These are phyloP conservation scores for Gnatocerus cornutus DNA, from an alignment of 2,888 invertebrate species.

Conservation along the genomic window DNA sequence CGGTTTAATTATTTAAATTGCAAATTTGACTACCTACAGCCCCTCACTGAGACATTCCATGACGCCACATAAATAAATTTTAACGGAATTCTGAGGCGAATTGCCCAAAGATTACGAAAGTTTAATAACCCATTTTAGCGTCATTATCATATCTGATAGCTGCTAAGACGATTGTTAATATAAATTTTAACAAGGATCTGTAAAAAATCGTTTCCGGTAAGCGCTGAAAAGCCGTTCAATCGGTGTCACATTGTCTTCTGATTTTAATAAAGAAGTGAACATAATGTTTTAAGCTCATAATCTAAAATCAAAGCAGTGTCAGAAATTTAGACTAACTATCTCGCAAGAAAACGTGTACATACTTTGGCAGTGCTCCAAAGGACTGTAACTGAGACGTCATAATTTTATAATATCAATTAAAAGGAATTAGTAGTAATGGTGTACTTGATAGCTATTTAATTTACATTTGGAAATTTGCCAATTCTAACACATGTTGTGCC, in stretches of 20 bases:
- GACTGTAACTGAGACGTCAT: constrained; percentile 58
- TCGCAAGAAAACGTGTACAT: constrained; percentile 44
- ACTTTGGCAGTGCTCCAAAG: constrained; percentile 55
- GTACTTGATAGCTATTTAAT: constrained; percentile 53
- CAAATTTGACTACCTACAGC: constrained; percentile 56
- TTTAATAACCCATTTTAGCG: constrained; percentile 46
- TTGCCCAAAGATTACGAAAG: constrained; percentile 45
- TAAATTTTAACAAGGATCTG: constrained; percentile 22
- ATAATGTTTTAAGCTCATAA: constrained; percentile 20
- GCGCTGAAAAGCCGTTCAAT: not conserved
- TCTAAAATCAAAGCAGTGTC: constrained; percentile 28
- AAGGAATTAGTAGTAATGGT: constrained; percentile 53
- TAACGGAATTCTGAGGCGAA: constrained; percentile 42
- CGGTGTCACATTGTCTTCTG: no score
- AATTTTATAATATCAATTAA: constrained; percentile 56
- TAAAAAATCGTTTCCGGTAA: constrained; percentile 7
- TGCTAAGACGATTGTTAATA: constrained; percentile 24
- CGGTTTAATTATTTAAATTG: constrained; percentile 58
- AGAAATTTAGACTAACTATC: constrained; percentile 37
- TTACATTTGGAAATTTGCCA: constrained; percentile 54
- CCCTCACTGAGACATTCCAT: constrained; percentile 43
- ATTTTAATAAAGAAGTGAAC: constrained; percentile 1
- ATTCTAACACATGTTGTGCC: constrained; percentile 50
- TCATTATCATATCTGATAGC: constrained; percentile 30
- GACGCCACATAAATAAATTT: constrained; percentile 49